These are phyloP conservation scores for Leptobrachium ailaonicum DNA, from an alignment of 2,113 vertebrate species.

Conservation along the genomic window DNA sequence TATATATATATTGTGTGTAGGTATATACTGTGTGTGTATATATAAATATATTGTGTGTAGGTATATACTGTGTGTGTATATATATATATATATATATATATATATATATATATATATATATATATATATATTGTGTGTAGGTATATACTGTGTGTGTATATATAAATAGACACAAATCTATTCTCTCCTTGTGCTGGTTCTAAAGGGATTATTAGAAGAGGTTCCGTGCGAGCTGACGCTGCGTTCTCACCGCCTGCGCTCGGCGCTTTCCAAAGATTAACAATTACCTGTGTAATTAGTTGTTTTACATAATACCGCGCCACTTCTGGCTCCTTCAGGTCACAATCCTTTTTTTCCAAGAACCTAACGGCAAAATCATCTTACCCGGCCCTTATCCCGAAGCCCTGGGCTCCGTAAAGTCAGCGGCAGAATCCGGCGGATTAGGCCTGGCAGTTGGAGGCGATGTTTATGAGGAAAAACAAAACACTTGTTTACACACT, in stretches of 20 bases:
- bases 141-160: no score
- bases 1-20: no score
- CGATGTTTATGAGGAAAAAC: conserved; percentile 79
- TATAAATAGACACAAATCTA: no score
- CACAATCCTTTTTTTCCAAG: neutral
- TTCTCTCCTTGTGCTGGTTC: no score
- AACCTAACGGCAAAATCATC: neutral
- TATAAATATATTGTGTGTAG: no score
- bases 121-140: no score
- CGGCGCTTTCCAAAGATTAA: neutral
- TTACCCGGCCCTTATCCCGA: neutral
- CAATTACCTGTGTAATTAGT: neutral
- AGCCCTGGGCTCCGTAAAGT: neutral
- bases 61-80: no score
- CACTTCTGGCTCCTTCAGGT: neutral
- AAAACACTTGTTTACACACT: conserved; percentile 84
- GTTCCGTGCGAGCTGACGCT: neutral
- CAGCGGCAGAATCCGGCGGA: conserved; percentile 67
- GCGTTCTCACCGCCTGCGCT: neutral
- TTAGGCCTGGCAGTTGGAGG: conserved; percentile 74
- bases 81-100: no score
- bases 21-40: no score
- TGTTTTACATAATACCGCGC: neutral
- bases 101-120: no score
- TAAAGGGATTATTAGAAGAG: no score